Evolutionary conservation across 2,888 invertebrate species (phyloP).

Genomic region (Cordylochernes scorpioides): DNA sequence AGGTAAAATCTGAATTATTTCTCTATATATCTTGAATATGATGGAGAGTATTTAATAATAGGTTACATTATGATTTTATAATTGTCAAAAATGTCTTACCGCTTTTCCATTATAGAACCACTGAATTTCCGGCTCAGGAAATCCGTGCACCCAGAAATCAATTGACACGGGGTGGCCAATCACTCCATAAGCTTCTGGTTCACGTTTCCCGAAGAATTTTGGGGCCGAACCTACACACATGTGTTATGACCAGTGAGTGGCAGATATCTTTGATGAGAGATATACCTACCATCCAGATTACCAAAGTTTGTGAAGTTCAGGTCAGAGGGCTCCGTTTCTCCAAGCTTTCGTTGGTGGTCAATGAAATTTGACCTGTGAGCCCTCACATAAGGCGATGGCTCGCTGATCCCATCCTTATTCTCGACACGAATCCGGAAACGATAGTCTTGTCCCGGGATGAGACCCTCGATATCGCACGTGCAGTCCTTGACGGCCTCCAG

Average conservation of each 20-base stretch:
- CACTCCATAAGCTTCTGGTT: conserved; percentile 66
- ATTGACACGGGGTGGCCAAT: conserved; percentile 68
- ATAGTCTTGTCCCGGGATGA: conserved; percentile 80
- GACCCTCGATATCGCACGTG: conserved; percentile 58
- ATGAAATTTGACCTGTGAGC: too few relatives aligned
- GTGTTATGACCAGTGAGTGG: not conserved
- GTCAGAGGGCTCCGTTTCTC: conserved; percentile 5
- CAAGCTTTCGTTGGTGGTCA: conserved; percentile 24
- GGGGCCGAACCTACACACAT: conserved; percentile 20
- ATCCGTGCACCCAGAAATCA: conserved; percentile 86
- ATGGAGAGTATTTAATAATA: too few relatives aligned
- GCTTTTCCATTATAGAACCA: conserved; percentile 30
- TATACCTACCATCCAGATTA: too few relatives aligned
- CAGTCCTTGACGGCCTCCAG: conserved; percentile 44
- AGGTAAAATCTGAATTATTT: too few relatives aligned
- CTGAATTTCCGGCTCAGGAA: conserved; percentile 75
- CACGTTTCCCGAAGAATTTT: conserved; percentile 55
- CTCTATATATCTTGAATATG: too few relatives aligned
- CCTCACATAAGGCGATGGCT: conserved; percentile 69
- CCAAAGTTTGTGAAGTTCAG: too few relatives aligned
- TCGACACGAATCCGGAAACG: conserved; percentile 82
- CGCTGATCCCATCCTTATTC: conserved; percentile 83
- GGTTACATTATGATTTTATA: too few relatives aligned
- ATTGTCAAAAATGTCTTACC: too few relatives aligned
- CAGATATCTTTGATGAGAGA: not conserved